phyloP scores from a whole-genome alignment of 2,888 invertebrate genomes.

The Pristionchus entomophagus region DNA sequence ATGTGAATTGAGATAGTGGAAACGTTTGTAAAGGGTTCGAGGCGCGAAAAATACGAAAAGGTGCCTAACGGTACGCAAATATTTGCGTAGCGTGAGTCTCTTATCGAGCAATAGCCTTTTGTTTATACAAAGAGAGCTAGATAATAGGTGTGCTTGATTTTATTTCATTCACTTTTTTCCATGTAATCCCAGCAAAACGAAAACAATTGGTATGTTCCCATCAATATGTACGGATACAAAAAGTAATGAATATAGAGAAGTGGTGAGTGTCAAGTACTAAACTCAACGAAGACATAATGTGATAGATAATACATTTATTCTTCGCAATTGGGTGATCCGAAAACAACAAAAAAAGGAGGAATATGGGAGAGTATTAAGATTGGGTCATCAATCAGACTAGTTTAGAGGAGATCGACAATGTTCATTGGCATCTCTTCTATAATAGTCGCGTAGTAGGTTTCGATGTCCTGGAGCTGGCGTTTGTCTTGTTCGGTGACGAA shows the following conservation, averaged over 20 bases:
- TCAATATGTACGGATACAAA: constrained; percentile 1
- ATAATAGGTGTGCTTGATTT: too few species aligned
- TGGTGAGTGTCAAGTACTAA: constrained; percentile 32
- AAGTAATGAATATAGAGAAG: constrained; percentile 43
- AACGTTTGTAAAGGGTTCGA: too few species aligned
- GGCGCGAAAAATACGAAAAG: too few species aligned
- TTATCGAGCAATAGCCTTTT: too few species aligned
- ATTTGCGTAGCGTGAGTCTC: too few species aligned
- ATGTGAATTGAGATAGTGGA: too few species aligned
- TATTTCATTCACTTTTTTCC: constrained; percentile 37
- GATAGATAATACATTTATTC: background rate
- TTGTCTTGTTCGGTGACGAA: constrained; percentile 97
- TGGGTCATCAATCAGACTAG: constrained; percentile 18
- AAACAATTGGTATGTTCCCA: constrained; percentile 44
- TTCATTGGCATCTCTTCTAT: constrained; percentile 99
- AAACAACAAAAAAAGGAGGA: constrained; percentile 20
- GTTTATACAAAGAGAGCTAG: too few species aligned
- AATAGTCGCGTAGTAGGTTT: constrained; percentile 96
- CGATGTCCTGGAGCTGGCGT: constrained; percentile 95
- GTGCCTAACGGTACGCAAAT: too few species aligned
- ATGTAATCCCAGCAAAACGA: constrained; percentile 44
- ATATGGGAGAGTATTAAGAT: constrained; percentile 29
- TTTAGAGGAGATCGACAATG: constrained; percentile 86
- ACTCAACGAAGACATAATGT: constrained; percentile 17
- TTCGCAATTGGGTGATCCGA: constrained; percentile 27